Evolutionary conservation across 2,888 invertebrate genomes (phyloP), one percentile per base, ranked within the genome.

Genomic region (Aleiodes testaceus): DNA sequence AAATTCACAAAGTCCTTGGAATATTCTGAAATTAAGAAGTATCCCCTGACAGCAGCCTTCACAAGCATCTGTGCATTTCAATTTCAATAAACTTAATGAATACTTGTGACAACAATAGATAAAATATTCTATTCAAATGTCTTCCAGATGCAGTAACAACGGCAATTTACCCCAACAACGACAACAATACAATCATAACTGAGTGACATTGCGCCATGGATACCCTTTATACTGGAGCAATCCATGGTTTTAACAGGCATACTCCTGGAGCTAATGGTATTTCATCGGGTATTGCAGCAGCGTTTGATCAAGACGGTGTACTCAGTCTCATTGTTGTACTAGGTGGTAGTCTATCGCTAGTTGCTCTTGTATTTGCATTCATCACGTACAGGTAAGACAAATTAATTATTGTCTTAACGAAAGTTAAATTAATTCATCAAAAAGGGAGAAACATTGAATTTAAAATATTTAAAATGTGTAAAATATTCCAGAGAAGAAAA

Each of bases 321-420:
- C 87, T 93, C 63, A 92, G 92, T 11, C 87, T 92, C 55, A 88
- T 92, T 77, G 92, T 92, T 55, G 91, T 92, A 7, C 88, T 92
- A 11, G 91, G 92, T 44, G 92, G 92, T 79, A 92, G 92, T 80
- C 88, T 92, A 55, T 92, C 92, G 44, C 87, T 92, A 67, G 92
- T 92, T 42, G 92, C 92, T 18, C 88, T 92, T 52, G 92, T 92
- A 59, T 92, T 92, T 84, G 92, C 92, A 74, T 92, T 92, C 87
- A 92, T 92, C 79, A 92, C 92, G 1, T 92, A 92, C 89, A 92
- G 92, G 92, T 92, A 86, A 88, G 89, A 73, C 11, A 16, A 44
- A 55, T 11, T 42, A 59, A 42, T 59, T 59, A 9, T 7, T 9
- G 36, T 9, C 9, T 36, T 36, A 6, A 7, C 2, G 36, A 6